Conservation (phyloP, 2,113 vertebrate genomes). For the Mesocricetus auratus region DNA sequence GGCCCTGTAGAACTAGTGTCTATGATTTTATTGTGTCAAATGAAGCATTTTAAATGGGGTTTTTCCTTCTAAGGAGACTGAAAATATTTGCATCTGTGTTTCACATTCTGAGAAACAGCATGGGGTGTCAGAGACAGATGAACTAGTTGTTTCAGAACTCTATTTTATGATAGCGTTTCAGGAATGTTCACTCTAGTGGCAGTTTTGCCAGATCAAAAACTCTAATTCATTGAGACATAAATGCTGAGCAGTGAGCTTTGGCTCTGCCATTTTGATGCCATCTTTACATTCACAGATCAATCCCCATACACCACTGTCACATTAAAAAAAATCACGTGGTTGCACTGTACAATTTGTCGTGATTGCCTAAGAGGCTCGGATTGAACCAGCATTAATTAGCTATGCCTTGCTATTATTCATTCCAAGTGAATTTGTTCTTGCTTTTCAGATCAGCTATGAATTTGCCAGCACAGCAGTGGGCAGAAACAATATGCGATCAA, state of each 20-base stretch:
- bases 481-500: constrained; percentile 75
- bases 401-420: constrained; percentile 87
- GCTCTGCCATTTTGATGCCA: constrained; percentile 55
- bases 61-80: constrained; percentile 44
- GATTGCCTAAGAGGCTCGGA: constrained; percentile 86
- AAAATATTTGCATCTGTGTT: constrained; percentile 68
- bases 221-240: constrained; percentile 72
- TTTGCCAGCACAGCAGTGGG: constrained; percentile 83
- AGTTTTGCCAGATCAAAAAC: constrained; percentile 76
- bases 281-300: constrained; percentile 81
- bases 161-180: constrained; percentile 78
- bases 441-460: constrained; percentile 85
- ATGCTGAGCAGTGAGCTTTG: constrained; percentile 73
- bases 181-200: constrained; percentile 74
- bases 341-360: constrained; percentile 85
- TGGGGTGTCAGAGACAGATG: constrained; percentile 72
- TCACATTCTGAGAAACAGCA: constrained; percentile 66
- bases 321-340: constrained; percentile 78
- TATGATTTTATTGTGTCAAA: constrained; percentile 35
- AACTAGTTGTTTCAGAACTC: constrained; percentile 76
- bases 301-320: constrained; percentile 77
- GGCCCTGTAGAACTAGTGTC: background rate
- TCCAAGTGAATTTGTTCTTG: constrained; percentile 83
- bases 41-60: constrained; percentile 4
- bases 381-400: constrained; percentile 89